Evolutionary conservation across 2,797 vertebrate species (phyloP).

Genomic region (Aphelocoma californica): DNA sequence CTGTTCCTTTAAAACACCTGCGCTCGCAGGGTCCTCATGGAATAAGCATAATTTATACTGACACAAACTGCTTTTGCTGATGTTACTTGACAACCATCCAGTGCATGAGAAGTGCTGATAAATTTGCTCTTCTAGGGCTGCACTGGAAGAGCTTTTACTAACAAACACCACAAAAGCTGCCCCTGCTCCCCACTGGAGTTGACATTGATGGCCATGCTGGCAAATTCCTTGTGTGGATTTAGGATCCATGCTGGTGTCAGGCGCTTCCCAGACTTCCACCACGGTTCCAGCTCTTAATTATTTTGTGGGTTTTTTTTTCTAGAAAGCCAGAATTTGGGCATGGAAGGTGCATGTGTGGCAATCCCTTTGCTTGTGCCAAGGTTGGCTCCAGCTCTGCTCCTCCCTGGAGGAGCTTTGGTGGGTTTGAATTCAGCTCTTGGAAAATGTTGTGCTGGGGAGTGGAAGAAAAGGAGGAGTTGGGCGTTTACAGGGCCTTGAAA

Average conservation of each 20-base stretch:
- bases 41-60: neutral
- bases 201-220: neutral
- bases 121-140: neutral
- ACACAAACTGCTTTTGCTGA: neutral
- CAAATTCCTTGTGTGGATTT: neutral
- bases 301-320: neutral
- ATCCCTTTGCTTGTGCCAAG: neutral
- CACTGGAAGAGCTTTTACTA: neutral
- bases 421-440: neutral
- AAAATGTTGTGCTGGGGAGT: slow-evolving; percentile 16
- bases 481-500: neutral
- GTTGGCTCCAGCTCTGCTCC: neutral
- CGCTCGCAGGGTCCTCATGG: neutral
- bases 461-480: slow-evolving; percentile 27
- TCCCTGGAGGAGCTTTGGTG: neutral
- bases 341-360: neutral
- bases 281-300: neutral
- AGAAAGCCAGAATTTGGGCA: neutral
- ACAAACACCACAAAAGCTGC: neutral
- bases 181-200: neutral
- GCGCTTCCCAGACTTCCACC: neutral
- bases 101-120: neutral
- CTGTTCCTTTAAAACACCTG: neutral
- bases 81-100: neutral
- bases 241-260: neutral